A percentile compares a stretch with the other conserved stretches of the same genome.
These are phyloP conservation scores for Lamprotornis superbus DNA, from an alignment of 2,113 vertebrate genomes.

Conservation along the genomic window DNA sequence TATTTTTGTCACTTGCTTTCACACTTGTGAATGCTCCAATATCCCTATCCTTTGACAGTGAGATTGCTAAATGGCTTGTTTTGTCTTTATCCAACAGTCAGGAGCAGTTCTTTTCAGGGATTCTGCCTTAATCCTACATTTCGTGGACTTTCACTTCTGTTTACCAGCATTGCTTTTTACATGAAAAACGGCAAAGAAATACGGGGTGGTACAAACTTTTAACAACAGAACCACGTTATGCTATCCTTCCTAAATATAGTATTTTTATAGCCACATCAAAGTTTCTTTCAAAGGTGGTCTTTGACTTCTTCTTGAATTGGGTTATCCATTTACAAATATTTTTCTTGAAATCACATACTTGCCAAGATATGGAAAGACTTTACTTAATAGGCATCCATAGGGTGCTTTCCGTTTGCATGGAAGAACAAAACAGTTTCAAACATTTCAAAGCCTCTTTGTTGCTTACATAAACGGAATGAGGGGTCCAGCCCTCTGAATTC, in stretches of 20 bases:
- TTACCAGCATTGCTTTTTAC: neutral
- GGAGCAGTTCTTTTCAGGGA: neutral
- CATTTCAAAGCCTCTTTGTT: slow-evolving; percentile 50
- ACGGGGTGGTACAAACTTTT: neutral
- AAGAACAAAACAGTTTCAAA: slow-evolving; percentile 30
- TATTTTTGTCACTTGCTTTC: neutral
- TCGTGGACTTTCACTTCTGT: neutral
- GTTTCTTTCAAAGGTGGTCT: slow-evolving; percentile 49
- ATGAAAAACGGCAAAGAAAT: neutral
- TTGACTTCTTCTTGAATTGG: slow-evolving; percentile 38
- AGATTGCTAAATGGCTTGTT: neutral
- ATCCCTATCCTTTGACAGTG: neutral
- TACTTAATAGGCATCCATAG: slow-evolving; percentile 37
- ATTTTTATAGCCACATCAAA: slow-evolving; percentile 13
- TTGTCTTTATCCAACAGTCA: neutral
- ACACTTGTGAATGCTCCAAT: neutral
- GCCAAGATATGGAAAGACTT: slow-evolving; percentile 28
- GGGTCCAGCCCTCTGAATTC: slow-evolving; percentile 35
- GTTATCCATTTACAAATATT: slow-evolving; percentile 64
- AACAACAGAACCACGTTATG: neutral
- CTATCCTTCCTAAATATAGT: neutral
- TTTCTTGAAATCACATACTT: slow-evolving; percentile 61
- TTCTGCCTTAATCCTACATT: neutral
- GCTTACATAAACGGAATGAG: slow-evolving; percentile 10
- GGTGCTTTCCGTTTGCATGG: slow-evolving; percentile 46